phyloP scores from a whole-genome alignment of 2,113 vertebrate genomes.

The Phylloscopus whistleri region DNA sequence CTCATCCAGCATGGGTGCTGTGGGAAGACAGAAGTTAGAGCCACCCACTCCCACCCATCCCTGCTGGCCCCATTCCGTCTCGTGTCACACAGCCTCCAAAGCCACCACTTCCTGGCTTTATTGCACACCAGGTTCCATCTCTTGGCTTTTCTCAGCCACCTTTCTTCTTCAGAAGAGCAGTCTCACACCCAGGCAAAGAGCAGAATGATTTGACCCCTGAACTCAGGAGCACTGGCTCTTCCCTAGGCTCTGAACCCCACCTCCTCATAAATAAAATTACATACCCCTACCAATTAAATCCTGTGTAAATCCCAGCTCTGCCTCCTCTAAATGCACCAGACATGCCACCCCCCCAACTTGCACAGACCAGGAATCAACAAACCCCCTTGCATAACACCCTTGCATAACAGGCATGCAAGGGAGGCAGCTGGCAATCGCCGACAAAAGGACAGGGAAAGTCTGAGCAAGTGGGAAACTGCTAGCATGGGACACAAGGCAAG shows the following conservation, averaged over 20 bases:
- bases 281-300: not conserved
- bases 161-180: not conserved
- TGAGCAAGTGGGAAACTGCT: constrained; percentile 30
- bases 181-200: not conserved
- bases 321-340: not conserved
- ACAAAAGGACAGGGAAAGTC: constrained; percentile 46
- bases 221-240: not conserved
- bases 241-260: not conserved
- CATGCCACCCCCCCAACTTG: not conserved
- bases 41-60: not conserved
- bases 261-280: not conserved
- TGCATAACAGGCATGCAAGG: constrained; percentile 13
- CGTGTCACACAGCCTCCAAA: not conserved
- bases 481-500: constrained; percentile 41
- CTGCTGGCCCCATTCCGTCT: not conserved
- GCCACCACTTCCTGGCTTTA: not conserved
- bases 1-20: constrained; percentile 95
- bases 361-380: not conserved
- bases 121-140: not conserved
- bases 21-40: not conserved
- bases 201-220: not conserved
- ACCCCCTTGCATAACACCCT: not conserved
- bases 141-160: not conserved
- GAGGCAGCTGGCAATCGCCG: not conserved
- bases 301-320: not conserved